Conservation (phyloP, 2,113 vertebrate species). For the Grantiella picta region DNA sequence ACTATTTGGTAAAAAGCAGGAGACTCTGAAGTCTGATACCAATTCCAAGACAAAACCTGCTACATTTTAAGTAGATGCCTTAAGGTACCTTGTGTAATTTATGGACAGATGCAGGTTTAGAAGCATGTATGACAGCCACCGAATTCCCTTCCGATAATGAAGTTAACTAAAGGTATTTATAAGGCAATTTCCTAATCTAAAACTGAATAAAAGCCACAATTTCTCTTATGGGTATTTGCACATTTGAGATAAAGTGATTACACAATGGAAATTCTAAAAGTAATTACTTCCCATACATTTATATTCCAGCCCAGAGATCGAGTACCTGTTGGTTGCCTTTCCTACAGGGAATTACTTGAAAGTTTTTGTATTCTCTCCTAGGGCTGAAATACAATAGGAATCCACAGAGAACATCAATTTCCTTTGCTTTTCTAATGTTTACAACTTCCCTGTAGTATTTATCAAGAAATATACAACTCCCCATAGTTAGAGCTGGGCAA, state of each 20-base stretch:
- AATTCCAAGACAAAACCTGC: background rate
- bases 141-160: background rate
- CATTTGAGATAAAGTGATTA: background rate
- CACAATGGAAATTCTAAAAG: slow-evolving; percentile 5
- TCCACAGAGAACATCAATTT: slow-evolving; percentile 53
- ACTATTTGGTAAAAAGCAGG: background rate
- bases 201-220: slow-evolving; percentile 29
- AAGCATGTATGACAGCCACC: background rate
- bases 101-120: background rate
- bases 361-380: slow-evolving; percentile 30
- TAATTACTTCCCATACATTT: slow-evolving; percentile 27
- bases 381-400: slow-evolving; percentile 48
- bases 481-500: slow-evolving; percentile 56
- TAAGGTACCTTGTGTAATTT: background rate
- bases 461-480: slow-evolving; percentile 59
- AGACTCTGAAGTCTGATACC: background rate
- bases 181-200: slow-evolving; percentile 37
- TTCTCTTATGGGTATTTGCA: slow-evolving; percentile 26
- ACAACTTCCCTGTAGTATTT: slow-evolving; percentile 46
- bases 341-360: slow-evolving; percentile 30
- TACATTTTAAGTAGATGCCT: background rate
- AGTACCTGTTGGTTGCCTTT: background rate
- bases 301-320: background rate
- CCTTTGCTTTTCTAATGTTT: slow-evolving; percentile 67
- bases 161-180: background rate